These are phyloP conservation scores for Neocloeon triangulifer DNA, from an alignment of 1,140 invertebrate species.

Conservation along the genomic window DNA sequence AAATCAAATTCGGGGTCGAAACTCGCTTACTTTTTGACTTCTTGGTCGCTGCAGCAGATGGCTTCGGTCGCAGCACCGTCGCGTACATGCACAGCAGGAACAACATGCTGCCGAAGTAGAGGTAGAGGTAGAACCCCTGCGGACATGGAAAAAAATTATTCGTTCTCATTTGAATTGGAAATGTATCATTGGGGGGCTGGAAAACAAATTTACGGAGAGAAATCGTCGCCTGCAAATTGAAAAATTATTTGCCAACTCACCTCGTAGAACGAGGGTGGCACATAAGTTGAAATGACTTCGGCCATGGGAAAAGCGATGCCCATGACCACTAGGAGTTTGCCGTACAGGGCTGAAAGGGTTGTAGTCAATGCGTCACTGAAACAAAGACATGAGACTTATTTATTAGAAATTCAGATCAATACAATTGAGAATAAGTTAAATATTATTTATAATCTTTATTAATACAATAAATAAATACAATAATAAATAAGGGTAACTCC, in stretches of 20 bases:
- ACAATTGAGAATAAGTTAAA: no score
- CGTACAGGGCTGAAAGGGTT: conserved; percentile 74
- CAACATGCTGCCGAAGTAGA: conserved; percentile 74
- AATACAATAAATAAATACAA: no score
- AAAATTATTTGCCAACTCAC: no score
- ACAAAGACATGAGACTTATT: no score
- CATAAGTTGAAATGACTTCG: conserved; percentile 76
- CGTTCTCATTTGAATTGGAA: neutral
- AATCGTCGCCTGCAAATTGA: no score
- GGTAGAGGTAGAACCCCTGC: conserved; percentile 69
- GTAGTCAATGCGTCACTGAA: conserved; percentile 57
- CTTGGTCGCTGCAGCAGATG: conserved; percentile 10
- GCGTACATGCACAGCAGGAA: conserved; percentile 71
- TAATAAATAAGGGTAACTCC: no score
- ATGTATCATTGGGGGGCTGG: conserved; percentile 6
- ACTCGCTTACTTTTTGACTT: conserved; percentile 1
- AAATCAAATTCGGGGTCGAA: no score
- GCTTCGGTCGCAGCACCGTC: conserved; percentile 38
- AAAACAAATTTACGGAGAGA: neutral
- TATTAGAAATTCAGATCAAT: conserved; percentile 10
- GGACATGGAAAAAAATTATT: conserved; percentile 10
- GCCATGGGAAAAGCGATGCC: conserved; percentile 84
- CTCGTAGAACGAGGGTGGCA: conserved; percentile 75
- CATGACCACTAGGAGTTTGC: conserved; percentile 83
- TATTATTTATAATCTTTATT: no score